Evolutionary conservation across 2,113 vertebrate species (phyloP), one percentile per base, ranked within the genome.

Genomic region (Ciconia stormi): DNA sequence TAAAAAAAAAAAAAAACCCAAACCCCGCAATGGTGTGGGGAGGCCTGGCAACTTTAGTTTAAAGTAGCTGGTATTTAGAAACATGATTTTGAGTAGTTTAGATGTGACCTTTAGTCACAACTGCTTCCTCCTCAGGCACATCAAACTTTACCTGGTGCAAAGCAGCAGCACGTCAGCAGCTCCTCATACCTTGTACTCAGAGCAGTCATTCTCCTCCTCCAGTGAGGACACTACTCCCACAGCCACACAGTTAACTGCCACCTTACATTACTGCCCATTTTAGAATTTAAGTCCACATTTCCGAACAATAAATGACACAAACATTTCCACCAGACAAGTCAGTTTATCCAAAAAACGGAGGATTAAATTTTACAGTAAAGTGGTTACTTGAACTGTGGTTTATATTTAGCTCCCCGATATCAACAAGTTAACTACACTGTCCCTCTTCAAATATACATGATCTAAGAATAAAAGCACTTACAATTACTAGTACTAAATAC

Each of bases 271-370:
- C 58, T 16, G 46, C 32, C 36, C 53, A 21, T 29, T 61, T 71
- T 8, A 59, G 32, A 81, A 62, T 10, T 62, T 15, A 30, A 34
- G 36, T 20, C 50, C 1, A 1, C 66, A 38, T 40, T 95, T 63
- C 52, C 0, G 0, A 42, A 58, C 50, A 82, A 53, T 7, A 61
- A 44, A 29, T 8, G 17, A 15, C 30, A 78, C 21, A 67, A 50
- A 66, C 47, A 42, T 52, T 27, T 72, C n/a, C 47, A 70, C 1
- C 0, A 0, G 46, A 53, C 17, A 78, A 66, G 5, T 18, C 42
- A n/a, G n/a, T 42, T 78, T 26, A 89, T 23, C 34, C 29, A 50
- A 29, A 67, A 84, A 55, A 11, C 1, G 2, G 26, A 63, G 21
- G 8, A 89, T 26, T 42, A 67, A 5, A 38, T 44, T 84, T 59